Conservation (phyloP, 2,797 vertebrate genomes). For the Vultur gryphus region DNA sequence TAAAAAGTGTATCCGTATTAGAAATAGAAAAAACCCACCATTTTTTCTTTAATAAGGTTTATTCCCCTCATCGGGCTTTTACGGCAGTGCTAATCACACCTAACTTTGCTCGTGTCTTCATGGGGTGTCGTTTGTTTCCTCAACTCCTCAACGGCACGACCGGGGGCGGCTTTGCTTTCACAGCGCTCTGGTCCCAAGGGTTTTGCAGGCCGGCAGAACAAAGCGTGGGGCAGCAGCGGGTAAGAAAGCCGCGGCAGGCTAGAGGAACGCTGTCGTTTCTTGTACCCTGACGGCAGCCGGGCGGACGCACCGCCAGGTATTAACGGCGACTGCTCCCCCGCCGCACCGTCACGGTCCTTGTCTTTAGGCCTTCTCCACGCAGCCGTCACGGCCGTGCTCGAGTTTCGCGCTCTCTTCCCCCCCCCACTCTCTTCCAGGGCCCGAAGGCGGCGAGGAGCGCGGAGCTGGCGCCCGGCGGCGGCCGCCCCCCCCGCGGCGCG, state of each 20-base stretch:
- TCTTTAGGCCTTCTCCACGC: not conserved
- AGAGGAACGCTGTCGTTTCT: not conserved
- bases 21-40: not conserved
- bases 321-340: not conserved
- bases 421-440: slow-evolving; percentile 24
- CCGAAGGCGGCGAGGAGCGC: slow-evolving; percentile 54
- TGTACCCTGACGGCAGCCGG: not conserved
- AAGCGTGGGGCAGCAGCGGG: not conserved
- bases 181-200: not conserved
- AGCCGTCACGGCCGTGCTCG: not conserved
- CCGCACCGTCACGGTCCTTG: not conserved
- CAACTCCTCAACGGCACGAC: no score
- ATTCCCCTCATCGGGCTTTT: not conserved
- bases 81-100: not conserved
- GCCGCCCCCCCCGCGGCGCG: slow-evolving; percentile 24
- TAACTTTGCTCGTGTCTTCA: no score
- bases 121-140: accelerated
- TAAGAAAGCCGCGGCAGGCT: no score
- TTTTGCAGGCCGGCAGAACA: not conserved
- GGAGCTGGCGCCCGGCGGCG: not conserved
- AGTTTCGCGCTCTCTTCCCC: no score
- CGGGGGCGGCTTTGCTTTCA: not conserved
- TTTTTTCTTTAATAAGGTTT: not conserved
- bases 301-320: not conserved
- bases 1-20: not conserved